Evolutionary conservation across 2,113 vertebrate genomes (phyloP), one percentile per base, ranked within the genome.

Genomic region (Otocyon megalotis): DNA sequence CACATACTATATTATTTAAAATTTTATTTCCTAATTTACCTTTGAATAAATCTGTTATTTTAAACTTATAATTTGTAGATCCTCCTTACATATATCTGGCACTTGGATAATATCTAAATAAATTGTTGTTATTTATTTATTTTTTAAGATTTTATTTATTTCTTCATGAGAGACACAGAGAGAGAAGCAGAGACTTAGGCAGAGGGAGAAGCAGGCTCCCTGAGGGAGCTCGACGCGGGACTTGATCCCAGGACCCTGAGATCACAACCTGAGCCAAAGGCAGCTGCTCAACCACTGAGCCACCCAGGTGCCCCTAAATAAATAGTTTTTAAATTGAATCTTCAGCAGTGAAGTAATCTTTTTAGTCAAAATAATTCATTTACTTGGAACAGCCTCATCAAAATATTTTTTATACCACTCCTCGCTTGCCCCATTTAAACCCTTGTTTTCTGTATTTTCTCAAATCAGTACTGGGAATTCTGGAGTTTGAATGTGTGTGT

Each of bases 311-410:
- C 43, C 43, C 6, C 8, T 88, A 76, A 62, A 16, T 37, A 82
- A 74, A 37, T 65, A 83, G 3, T 67, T 76, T 93, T 85, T 26
- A 96, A 94, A 94, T 53, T 8, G 53, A 83, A 26, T 56, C n/a
- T 92, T 83, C 7, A 71, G 43, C 48, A 83, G 5, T 77, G 60
- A 95, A 53, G 13, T 71, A 72, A 90, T 10, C 12, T n/a, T 76
- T 89, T 79, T 72, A 53, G 4, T 71, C 26, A 93, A 97, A 95
- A 94, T 74, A 50, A 71, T 20, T 14, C 16, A 76, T 53, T 80
- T 76, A 60, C 50, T 71, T 88, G 71, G 54, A 83, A 88, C 1
- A 50, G 5, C 8, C 28, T 7, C 79, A 2, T 95, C 65, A 81
- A 97, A 96, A 88, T 82, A 90, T 24, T 91, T 6, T 32, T 11